These are phyloP conservation scores for Ctena decussata DNA, from an alignment of 2,888 invertebrate genomes.

Conservation along the genomic window DNA sequence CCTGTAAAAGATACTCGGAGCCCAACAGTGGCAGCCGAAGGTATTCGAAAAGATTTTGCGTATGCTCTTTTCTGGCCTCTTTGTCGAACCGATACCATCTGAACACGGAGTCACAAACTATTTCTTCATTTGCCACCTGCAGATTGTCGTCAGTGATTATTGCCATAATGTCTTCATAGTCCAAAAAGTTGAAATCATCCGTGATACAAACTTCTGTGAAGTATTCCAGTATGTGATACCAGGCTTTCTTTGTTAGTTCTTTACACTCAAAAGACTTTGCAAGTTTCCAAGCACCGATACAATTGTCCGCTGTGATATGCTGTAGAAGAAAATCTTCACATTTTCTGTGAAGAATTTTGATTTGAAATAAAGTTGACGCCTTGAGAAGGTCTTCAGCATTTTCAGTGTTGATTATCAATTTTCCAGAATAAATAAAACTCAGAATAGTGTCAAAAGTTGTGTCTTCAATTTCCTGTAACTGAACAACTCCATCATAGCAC, in stretches of 20 bases:
- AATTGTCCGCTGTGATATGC: conserved; percentile 92
- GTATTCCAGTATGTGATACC: conserved; percentile 90
- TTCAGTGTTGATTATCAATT: conserved; percentile 91
- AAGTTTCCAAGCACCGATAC: conserved; percentile 94
- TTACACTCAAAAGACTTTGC: conserved; percentile 92
- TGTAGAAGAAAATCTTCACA: conserved; percentile 93
- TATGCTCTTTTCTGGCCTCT: conserved; percentile 87
- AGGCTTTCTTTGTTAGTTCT: conserved; percentile 91
- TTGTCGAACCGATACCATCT: conserved; percentile 90
- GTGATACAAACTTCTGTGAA: conserved; percentile 73
- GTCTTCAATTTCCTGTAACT: conserved; percentile 88
- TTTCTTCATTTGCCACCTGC: conserved; percentile 95
- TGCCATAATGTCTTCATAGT: conserved; percentile 92
- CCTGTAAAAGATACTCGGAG: conserved; percentile 74
- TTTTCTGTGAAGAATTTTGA: conserved; percentile 92
- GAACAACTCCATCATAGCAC: conserved; percentile 71
- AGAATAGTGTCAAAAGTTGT: conserved; percentile 93
- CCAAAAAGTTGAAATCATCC: conserved; percentile 88
- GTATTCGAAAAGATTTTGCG: conserved; percentile 83
- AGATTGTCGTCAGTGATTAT: conserved; percentile 94
- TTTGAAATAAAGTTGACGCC: conserved; percentile 95
- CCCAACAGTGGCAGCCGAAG: conserved; percentile 76
- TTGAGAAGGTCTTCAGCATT: conserved; percentile 92
- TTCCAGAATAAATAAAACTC: conserved; percentile 94
- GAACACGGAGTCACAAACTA: conserved; percentile 92